Percentiles rank a stretch among this genome's conserved stretches.
Conservation (phyloP, 2,797 vertebrate species). For the Epinephelus awoara region DNA sequence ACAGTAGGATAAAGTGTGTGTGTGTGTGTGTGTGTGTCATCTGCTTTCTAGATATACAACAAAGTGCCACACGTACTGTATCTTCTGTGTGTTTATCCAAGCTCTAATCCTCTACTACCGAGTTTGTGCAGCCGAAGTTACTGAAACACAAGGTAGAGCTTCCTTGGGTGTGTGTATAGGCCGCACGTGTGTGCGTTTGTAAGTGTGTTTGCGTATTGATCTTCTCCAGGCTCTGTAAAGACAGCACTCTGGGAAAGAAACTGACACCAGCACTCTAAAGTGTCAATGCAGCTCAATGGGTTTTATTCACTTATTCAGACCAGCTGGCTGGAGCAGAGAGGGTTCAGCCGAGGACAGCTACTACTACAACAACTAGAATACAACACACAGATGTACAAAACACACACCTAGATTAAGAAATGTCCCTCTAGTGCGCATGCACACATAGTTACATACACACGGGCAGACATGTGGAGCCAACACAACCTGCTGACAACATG, state of each 20-base stretch:
- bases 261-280: slow-evolving; percentile 62
- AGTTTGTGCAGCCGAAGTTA: slow-evolving; percentile 31
- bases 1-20: slow-evolving; percentile 14
- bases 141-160: background rate
- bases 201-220: slow-evolving; percentile 31
- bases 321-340: slow-evolving; percentile 42
- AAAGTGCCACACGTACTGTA: slow-evolving; percentile 5
- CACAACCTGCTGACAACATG: background rate
- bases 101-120: slow-evolving; percentile 23
- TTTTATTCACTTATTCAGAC: slow-evolving; percentile 72
- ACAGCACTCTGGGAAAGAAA: slow-evolving; percentile 61
- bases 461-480: background rate
- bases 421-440: background rate
- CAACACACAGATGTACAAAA: slow-evolving; percentile 1
- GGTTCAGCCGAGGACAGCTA: slow-evolving; percentile 60
- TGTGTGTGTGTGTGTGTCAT: slow-evolving; percentile 2
- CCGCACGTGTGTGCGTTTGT: slow-evolving; percentile 1
- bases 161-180: background rate
- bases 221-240: slow-evolving; percentile 43
- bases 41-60: slow-evolving; percentile 6
- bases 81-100: slow-evolving; percentile 14
- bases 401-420: background rate
- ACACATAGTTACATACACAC: background rate
- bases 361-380: slow-evolving; percentile 10
- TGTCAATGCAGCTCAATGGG: slow-evolving; percentile 59